Conservation (phyloP, 2,888 invertebrate genomes). For the Celastrina argiolus region DNA sequence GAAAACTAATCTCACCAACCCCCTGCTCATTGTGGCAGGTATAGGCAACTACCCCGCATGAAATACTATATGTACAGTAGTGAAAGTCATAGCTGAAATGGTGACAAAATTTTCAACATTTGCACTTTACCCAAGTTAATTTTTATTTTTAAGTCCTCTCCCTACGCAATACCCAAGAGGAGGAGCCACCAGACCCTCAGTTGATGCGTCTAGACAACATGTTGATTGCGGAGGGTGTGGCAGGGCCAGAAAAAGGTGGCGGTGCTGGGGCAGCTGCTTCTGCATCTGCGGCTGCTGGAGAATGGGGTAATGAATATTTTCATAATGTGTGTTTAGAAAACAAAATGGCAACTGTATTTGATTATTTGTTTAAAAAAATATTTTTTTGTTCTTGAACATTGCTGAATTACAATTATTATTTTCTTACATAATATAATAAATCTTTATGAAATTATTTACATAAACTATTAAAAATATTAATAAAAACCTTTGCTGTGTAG, state of each 20-base stretch:
- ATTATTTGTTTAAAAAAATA: not conserved
- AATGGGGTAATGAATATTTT: slow-evolving; percentile 60
- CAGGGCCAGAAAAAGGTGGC: slow-evolving; percentile 96
- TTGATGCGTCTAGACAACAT: slow-evolving; percentile 99
- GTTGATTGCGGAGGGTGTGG: slow-evolving; percentile 98
- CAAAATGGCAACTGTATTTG: not conserved
- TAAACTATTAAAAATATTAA: not conserved
- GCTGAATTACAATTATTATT: not conserved
- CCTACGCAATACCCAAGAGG: slow-evolving; percentile 97
- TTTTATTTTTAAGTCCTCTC: slow-evolving; percentile 84
- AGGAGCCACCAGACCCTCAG: slow-evolving; percentile 98
- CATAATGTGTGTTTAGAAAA: not conserved
- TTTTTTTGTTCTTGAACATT: not conserved
- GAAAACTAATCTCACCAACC: no score
- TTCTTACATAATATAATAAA: not conserved
- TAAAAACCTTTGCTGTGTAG: not conserved
- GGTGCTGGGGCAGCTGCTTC: slow-evolving; percentile 92
- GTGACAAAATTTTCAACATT: no score
- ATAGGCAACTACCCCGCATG: no score
- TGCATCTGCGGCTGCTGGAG: slow-evolving; percentile 90
- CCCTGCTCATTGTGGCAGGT: no score
- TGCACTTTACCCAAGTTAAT: slow-evolving; percentile 18
- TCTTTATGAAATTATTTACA: not conserved
- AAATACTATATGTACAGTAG: no score
- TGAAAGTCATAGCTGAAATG: no score